Conservation (phyloP, 2,888 invertebrate genomes). For the Cylindroiulus punctatus region DNA sequence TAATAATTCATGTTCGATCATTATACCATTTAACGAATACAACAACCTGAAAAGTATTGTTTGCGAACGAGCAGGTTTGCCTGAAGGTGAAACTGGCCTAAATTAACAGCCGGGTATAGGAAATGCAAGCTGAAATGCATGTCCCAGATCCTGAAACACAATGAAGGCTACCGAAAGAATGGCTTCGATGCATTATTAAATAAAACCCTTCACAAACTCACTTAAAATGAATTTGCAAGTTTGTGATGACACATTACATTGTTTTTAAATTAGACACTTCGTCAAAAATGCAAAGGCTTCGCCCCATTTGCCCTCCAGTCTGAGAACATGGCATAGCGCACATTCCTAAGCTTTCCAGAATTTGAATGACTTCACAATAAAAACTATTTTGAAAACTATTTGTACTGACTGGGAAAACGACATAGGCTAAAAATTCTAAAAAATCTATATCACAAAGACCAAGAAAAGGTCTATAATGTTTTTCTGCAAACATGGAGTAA, state of each 20-base stretch:
- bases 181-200: conserved; percentile 26
- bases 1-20: conserved; percentile 13
- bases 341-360: background rate
- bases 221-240: conserved; percentile 10
- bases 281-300: conserved; percentile 13
- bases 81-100: conserved; percentile 42
- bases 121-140: background rate
- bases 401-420: too few species aligned
- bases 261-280: conserved; percentile 24
- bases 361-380: too few species aligned
- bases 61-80: background rate
- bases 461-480: too few species aligned
- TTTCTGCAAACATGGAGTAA: too few species aligned
- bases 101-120: background rate
- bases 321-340: background rate
- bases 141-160: conserved; percentile 4
- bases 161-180: background rate
- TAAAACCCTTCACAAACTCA: background rate
- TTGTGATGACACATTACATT: conserved; percentile 15
- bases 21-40: background rate
- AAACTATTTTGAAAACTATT: background rate
- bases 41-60: conserved; percentile 16
- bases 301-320: background rate
- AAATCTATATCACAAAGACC: too few species aligned
- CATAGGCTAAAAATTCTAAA: too few species aligned